Base-by-base conservation (phyloP, 2,888 invertebrate species). In the Cartodere bifasciata region DNA sequence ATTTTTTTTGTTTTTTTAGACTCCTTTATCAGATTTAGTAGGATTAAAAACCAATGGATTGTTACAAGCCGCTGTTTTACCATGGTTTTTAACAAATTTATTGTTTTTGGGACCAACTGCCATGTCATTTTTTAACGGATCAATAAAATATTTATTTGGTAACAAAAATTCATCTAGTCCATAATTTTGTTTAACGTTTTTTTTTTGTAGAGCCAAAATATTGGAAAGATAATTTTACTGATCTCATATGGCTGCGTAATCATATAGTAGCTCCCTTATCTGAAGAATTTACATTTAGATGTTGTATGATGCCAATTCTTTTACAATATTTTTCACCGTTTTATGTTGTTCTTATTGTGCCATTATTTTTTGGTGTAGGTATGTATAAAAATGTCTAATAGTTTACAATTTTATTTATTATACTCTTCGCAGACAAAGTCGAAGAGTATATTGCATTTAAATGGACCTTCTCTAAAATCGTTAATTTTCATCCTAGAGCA, bases 261-360 rank as follows among this genome's bases (percentile, higher is more conserved):
- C 82, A 86, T 52, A 60, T 92, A 15, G 82, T 92, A 46, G 92
- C 92, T 1, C 95, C 94, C 0, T 56, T 94, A 29, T 86, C 91
- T 34, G 95, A 95, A 60, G 95, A 95, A 58, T 88, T 92, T 66
- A 88, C 90, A 4, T 95, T 90, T 61, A 68, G 95, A 42, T 87
- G 91, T 1, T 94, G 92, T 52, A 92, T 95, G 88, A 66, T 94
- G 61, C 91, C 94, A 3, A 57, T 94, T 22, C 64, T 95, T 23
- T 60, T 90, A 42, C 86, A 90, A 51, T 83, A 84, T 51, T 76
- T 88, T 45, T 63, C 72, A 14, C 81, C 83, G 0, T 58, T 71
- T 16, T 70, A 70, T 35, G 81, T 87, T 13, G 74, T 92, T 25
- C 77, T 90, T 47, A 66, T 87, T 38, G 85, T 85, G 41, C 91